A percentile compares a stretch with the other conserved stretches of the same genome.
These are phyloP conservation scores for Coregonus ussuriensis DNA, from an alignment of 2,797 vertebrate genomes.

Conservation along the genomic window DNA sequence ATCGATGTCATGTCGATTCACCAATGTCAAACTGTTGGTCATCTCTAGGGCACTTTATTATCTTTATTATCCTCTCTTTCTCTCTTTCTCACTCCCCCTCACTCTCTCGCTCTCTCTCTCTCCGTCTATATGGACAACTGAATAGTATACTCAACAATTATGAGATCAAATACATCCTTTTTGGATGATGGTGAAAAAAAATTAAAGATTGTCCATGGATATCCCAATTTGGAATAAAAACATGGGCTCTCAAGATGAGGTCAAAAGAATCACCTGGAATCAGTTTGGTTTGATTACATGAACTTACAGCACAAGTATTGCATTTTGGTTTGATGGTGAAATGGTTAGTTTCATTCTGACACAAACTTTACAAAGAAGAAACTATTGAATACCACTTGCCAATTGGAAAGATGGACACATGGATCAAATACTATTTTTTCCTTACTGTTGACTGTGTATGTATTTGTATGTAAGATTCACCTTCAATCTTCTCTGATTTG, in stretches of 20 bases:
- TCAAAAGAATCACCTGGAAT: background rate
- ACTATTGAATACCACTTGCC: background rate
- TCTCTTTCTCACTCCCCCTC: background rate
- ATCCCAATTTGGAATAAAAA: background rate
- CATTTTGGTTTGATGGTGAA: background rate
- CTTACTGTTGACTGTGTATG: conserved; percentile 69
- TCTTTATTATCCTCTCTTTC: background rate
- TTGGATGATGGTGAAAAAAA: background rate
- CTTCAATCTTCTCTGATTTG: conserved; percentile 59
- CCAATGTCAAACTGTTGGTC: background rate
- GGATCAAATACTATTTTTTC: background rate
- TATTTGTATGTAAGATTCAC: conserved; percentile 74
- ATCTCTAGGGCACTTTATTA: conserved; percentile 17
- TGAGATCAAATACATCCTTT: background rate
- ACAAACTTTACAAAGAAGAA: background rate
- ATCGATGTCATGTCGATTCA: background rate
- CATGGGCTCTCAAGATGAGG: background rate
- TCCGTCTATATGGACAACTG: conserved; percentile 10
- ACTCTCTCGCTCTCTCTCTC: background rate
- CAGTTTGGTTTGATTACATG: background rate
- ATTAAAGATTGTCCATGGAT: background rate
- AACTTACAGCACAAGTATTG: background rate
- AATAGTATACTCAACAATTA: conserved; percentile 15
- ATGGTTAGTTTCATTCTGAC: background rate
- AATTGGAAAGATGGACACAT: background rate